Conservation (phyloP, 2,113 vertebrate genomes). For the Drymodes brunneopygia region DNA sequence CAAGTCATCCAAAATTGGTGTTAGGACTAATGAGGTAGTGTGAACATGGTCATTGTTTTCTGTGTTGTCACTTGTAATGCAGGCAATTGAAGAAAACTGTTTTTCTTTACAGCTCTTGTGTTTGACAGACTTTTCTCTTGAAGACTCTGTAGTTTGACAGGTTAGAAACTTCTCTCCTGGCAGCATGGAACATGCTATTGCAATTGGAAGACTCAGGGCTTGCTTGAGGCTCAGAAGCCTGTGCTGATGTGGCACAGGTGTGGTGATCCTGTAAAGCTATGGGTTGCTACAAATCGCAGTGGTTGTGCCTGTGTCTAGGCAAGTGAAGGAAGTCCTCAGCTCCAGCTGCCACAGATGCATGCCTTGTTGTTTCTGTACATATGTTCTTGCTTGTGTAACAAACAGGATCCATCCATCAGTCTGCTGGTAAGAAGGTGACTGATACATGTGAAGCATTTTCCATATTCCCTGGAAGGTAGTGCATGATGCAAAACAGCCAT, state of each 20-base stretch:
- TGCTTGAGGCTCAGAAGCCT: neutral
- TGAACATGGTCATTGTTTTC: neutral
- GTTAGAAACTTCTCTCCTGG: neutral
- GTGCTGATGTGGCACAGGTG: rapidly evolving
- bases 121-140: neutral
- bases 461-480: neutral
- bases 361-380: neutral
- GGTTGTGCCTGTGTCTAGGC: neutral
- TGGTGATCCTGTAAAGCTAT: neutral
- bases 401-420: neutral
- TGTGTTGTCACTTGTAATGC: neutral
- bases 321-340: neutral
- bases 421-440: neutral
- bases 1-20: neutral
- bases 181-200: neutral
- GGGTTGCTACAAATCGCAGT: rapidly evolving
- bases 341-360: neutral
- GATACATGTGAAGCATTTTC: neutral
- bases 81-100: neutral
- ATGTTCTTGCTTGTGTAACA: neutral
- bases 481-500: neutral
- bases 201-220: neutral
- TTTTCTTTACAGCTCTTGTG: neutral
- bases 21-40: neutral
- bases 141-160: neutral